These are phyloP conservation scores for Drosophila nr. perissopoda DNA, from an alignment of 2,888 invertebrate genomes.

Conservation along the genomic window DNA sequence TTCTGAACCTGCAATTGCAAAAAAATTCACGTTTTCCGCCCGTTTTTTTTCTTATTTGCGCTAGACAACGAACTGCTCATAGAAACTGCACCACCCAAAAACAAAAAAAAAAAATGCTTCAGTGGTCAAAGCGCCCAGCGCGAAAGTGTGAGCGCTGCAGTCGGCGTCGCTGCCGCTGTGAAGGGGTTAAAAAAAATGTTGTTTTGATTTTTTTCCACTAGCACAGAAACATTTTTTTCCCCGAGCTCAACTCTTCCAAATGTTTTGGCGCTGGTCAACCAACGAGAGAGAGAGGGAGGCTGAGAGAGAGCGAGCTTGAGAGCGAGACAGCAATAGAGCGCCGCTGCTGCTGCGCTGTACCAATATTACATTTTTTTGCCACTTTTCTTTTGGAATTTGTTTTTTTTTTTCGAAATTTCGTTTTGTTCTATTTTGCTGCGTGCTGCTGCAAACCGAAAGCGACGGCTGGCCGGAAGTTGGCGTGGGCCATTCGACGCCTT, in stretches of 20 bases:
- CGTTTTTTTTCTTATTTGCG: slow-evolving; percentile 44
- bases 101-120: not conserved
- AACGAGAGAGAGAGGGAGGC: slow-evolving; percentile 16
- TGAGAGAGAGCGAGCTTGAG: slow-evolving; percentile 23
- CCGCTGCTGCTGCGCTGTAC: slow-evolving; percentile 67
- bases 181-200: slow-evolving; percentile 79
- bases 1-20: slow-evolving; percentile 71
- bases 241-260: slow-evolving; percentile 51
- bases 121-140: slow-evolving; percentile 29
- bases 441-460: slow-evolving; percentile 66
- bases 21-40: slow-evolving; percentile 79
- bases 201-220: slow-evolving; percentile 77
- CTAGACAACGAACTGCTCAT: slow-evolving; percentile 60
- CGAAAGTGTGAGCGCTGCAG: slow-evolving; percentile 54
- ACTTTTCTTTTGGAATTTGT: slow-evolving; percentile 36
- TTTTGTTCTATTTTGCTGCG: slow-evolving; percentile 75
- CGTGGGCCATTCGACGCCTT: slow-evolving; percentile 69
- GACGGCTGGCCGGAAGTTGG: slow-evolving; percentile 49
- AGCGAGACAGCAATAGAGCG: slow-evolving; percentile 37
- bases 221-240: slow-evolving; percentile 50
- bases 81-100: slow-evolving; percentile 67
- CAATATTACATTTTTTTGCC: slow-evolving; percentile 56
- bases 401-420: slow-evolving; percentile 50
- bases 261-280: slow-evolving; percentile 65
- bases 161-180: slow-evolving; percentile 55